phyloP scores from a whole-genome alignment of 2,888 invertebrate species.

The Lasioglossum oenotherae region DNA sequence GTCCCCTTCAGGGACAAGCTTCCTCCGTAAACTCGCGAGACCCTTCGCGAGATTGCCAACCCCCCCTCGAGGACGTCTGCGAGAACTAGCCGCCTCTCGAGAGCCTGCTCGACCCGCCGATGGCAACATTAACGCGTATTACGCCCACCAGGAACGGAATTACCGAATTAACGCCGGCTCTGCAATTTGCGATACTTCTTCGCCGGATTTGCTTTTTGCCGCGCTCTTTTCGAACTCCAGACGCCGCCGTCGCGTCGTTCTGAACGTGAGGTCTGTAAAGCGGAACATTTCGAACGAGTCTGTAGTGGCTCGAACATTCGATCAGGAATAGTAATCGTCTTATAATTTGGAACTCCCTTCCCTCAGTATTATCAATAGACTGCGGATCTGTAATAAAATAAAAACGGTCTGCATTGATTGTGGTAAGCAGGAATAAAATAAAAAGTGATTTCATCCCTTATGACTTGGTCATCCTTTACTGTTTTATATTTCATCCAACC shows the following conservation, averaged over 20 bases:
- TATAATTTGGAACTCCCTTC: too few relatives aligned
- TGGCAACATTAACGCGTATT: background rate
- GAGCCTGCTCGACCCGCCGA: constrained; percentile 22
- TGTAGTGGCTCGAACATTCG: background rate
- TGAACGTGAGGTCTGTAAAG: background rate
- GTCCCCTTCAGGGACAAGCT: constrained; percentile 57
- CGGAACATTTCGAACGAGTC: background rate
- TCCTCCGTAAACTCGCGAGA: constrained; percentile 51
- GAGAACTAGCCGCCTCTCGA: constrained; percentile 26
- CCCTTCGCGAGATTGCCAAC: constrained; percentile 47
- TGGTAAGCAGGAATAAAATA: too few relatives aligned
- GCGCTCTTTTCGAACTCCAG: background rate
- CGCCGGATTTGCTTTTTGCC: background rate
- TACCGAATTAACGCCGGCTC: constrained; percentile 6
- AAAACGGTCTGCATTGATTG: too few relatives aligned
- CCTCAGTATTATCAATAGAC: too few relatives aligned
- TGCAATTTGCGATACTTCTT: background rate
- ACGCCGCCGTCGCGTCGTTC: background rate
- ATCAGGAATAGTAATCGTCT: background rate
- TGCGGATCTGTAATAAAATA: too few relatives aligned
- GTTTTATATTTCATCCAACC: too few relatives aligned
- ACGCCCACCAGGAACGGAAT: background rate
- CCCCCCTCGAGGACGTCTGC: constrained; percentile 45
- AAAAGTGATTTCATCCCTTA: too few relatives aligned
- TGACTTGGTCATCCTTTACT: too few relatives aligned